phyloP scores from a whole-genome alignment of 2,888 invertebrate genomes.

The Monochamus alternatus region DNA sequence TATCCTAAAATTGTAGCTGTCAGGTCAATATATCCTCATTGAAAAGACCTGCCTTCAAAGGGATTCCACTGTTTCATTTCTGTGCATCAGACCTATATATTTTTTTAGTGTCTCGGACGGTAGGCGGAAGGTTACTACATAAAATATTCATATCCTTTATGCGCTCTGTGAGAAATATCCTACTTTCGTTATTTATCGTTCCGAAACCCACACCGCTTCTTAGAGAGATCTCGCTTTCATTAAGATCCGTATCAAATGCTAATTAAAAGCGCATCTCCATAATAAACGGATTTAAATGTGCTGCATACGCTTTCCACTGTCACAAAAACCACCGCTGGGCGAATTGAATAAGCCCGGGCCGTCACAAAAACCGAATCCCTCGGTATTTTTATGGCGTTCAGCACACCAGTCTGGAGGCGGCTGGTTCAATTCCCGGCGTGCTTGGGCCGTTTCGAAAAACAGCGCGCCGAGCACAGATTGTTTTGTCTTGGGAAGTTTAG shows the following conservation, averaged over 20 bases:
- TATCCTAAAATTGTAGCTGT: too few species aligned
- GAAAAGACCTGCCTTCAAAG: too few species aligned
- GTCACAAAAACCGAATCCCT: slow-evolving; percentile 32
- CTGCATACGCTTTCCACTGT: slow-evolving; percentile 10
- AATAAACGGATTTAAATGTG: slow-evolving; percentile 51
- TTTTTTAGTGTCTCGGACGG: too few species aligned
- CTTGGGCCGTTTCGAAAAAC: slow-evolving; percentile 51
- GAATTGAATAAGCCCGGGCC: slow-evolving; percentile 3
- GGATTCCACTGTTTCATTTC: too few species aligned
- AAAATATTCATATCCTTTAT: too few species aligned
- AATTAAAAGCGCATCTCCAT: slow-evolving; percentile 47
- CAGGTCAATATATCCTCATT: too few species aligned
- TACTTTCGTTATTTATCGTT: not conserved
- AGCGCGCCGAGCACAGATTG: slow-evolving; percentile 50
- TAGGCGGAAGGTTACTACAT: too few species aligned
- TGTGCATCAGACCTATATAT: too few species aligned
- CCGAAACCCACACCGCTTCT: slow-evolving; percentile 6
- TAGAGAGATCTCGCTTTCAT: slow-evolving; percentile 13
- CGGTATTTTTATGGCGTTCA: slow-evolving; percentile 69
- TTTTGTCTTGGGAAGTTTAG: slow-evolving; percentile 58
- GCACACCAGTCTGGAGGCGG: slow-evolving; percentile 67
- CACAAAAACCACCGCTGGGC: slow-evolving; percentile 15
- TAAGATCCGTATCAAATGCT: slow-evolving; percentile 43
- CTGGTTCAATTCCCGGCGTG: slow-evolving; percentile 64
- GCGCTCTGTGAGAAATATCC: too few species aligned